Evolutionary conservation across 1,140 invertebrate species (phyloP).

Genomic region (Rhyacophila brunnea): DNA sequence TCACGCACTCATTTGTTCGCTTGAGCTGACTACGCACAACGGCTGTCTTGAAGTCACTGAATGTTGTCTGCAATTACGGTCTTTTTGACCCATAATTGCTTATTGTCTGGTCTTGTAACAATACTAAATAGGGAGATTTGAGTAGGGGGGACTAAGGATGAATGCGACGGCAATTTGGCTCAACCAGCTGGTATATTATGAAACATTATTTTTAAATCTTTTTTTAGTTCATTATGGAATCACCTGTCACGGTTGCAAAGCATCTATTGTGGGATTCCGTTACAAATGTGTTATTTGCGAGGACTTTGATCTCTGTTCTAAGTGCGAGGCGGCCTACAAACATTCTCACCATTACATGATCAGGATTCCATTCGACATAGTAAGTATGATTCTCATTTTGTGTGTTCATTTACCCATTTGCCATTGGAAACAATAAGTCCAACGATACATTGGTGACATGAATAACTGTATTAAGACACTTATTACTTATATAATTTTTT

Average conservation of each 20-base stretch:
- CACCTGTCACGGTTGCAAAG: constrained; percentile 74
- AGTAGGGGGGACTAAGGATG: too few relatives aligned
- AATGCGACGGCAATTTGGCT: too few relatives aligned
- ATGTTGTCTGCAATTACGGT: too few relatives aligned
- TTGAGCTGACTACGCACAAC: too few relatives aligned
- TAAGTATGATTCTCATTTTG: not conserved
- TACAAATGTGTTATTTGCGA: constrained; percentile 84
- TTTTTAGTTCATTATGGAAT: constrained; percentile 69
- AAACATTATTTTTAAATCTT: too few relatives aligned
- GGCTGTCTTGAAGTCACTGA: too few relatives aligned
- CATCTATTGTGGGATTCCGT: constrained; percentile 67
- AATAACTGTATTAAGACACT: not conserved
- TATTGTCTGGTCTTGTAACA: too few relatives aligned
- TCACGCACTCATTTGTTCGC: too few relatives aligned
- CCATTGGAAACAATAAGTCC: not conserved
- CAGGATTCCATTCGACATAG: constrained; percentile 56
- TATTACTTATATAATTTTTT: too few relatives aligned
- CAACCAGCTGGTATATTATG: too few relatives aligned
- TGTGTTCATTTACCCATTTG: not conserved
- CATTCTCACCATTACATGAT: constrained; percentile 83
- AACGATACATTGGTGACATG: not conserved
- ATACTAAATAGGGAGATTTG: too few relatives aligned
- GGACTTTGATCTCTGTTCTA: constrained; percentile 81
- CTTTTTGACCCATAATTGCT: too few relatives aligned
- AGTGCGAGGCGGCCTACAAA: constrained; percentile 69